Evolutionary conservation across 2,797 vertebrate genomes (phyloP).

Genomic region (Sebastes goodei): DNA sequence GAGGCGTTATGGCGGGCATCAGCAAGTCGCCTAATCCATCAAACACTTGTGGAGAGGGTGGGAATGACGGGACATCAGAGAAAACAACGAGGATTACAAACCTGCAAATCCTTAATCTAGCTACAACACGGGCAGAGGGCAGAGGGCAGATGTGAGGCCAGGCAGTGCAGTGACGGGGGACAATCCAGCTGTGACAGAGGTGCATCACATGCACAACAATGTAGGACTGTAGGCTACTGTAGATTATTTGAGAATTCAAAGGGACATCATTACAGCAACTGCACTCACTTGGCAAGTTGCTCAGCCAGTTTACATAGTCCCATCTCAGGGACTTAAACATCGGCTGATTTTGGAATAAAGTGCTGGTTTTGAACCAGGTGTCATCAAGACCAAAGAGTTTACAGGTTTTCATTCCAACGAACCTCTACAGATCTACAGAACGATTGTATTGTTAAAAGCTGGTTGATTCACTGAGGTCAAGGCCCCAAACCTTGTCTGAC

Average conservation of each 20-base stretch:
- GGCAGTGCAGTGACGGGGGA: conserved; percentile 2
- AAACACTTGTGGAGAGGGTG: conserved; percentile 85
- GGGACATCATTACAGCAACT: not conserved
- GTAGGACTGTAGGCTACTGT: not conserved
- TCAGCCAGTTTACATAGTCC: not conserved
- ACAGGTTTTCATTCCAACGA: conserved; percentile 25
- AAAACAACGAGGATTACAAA: conserved; percentile 53
- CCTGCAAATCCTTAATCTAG: conserved; percentile 22
- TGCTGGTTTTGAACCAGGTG: conserved; percentile 30
- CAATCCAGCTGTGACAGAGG: conserved; percentile 36
- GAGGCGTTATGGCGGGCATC: conserved; percentile 93
- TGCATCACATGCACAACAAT: conserved; percentile 49
- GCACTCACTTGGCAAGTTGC: not conserved
- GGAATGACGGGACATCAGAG: conserved; percentile 35
- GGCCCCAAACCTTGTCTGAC: too few relatives aligned
- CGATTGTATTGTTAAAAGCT: not conserved
- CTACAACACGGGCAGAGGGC: conserved; percentile 15
- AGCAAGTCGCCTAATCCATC: conserved; percentile 97
- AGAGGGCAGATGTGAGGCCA: conserved; percentile 28
- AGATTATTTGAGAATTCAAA: conserved; percentile 29
- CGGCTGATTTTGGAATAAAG: not conserved
- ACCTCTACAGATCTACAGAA: not conserved
- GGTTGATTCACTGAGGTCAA: too few relatives aligned
- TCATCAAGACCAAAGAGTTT: conserved; percentile 40
- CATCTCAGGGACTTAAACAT: not conserved